Evolutionary conservation across 2,797 vertebrate species (phyloP).

Genomic region (Iguana delicatissima): DNA sequence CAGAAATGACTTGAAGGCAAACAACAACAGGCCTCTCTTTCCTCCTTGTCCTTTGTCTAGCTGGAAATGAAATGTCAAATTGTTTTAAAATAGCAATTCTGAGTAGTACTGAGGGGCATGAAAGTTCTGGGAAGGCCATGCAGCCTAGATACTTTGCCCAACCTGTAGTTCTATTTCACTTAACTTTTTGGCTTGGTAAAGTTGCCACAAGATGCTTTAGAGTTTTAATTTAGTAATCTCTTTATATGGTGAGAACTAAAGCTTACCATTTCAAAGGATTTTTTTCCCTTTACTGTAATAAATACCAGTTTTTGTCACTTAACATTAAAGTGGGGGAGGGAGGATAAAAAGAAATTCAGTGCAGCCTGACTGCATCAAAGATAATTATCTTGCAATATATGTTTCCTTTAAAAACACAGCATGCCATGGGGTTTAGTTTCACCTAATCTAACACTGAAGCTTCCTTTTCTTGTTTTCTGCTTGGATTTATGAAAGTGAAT

Average conservation of each 20-base stretch:
- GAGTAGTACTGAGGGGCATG: too few relatives aligned
- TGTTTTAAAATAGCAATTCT: too few relatives aligned
- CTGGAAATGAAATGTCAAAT: too few relatives aligned
- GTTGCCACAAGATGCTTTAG: neutral
- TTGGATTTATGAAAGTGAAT: constrained; percentile 17
- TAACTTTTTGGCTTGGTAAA: neutral
- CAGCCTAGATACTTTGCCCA: too few relatives aligned
- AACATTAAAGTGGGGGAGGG: neutral
- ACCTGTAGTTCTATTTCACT: too few relatives aligned
- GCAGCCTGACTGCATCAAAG: neutral
- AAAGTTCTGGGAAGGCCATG: too few relatives aligned
- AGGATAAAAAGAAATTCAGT: neutral
- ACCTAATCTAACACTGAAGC: neutral
- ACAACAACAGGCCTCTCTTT: too few relatives aligned
- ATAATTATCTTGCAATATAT: neutral
- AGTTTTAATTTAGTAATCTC: neutral
- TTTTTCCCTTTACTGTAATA: neutral
- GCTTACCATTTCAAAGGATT: neutral
- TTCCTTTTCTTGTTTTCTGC: constrained; percentile 24
- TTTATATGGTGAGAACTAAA: neutral
- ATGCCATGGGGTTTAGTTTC: neutral
- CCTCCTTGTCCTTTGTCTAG: too few relatives aligned
- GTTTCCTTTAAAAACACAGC: neutral
- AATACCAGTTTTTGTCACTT: neutral
- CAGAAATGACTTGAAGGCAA: too few relatives aligned